Evolutionary conservation across 1,140 invertebrate species (phyloP), one percentile per base, ranked within the genome.

Genomic region (Diorhabda sublineata): DNA sequence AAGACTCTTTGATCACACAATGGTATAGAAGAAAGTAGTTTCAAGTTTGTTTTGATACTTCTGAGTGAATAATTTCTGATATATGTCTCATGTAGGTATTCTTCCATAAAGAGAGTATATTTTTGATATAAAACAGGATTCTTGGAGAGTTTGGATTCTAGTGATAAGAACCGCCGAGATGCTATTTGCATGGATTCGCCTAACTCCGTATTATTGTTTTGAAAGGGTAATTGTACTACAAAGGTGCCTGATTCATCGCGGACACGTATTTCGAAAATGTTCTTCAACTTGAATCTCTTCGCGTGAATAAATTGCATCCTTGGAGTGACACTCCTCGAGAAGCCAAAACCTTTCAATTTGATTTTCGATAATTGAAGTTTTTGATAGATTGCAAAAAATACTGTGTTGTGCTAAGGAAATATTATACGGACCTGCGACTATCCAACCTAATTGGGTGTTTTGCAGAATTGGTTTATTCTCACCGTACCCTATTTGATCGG

Each of bases 71-170:
- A 3, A 78, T 60, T 58, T 60, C 9, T 42, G 73, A 70, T 76
- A 80, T 79, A 61, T 82, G 79, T 5, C 72, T 72, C 26, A 79
- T 67, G 11, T 62, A 74, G 47, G 66, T 81, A 82, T 65, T 79
- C 78, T 42, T 71, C 61, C 64, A 82, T 74, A 58, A 81, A 79
- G 3, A 73, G 44, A 4, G 67, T 45, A 52, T 79, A 73, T 67
- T 69, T 41, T 6, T 3, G n/a, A 64, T 68, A 64, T 3, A 73
- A 58, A n/a, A 43, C 42, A 3, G 42, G 6, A 45, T 71, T 57
- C 7, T 26, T 45, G 3, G 47, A 4, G 7, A 71, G 11, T 62
- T 68, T 73, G 45, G 42, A 2, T 69, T 73, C 66, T 42, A 68
- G 26, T 4, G 8, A 5, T 6, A 45, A 61, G 62, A 73, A 71